Conservation (phyloP, 2,113 vertebrate species). For the Caloenas nicobarica region DNA sequence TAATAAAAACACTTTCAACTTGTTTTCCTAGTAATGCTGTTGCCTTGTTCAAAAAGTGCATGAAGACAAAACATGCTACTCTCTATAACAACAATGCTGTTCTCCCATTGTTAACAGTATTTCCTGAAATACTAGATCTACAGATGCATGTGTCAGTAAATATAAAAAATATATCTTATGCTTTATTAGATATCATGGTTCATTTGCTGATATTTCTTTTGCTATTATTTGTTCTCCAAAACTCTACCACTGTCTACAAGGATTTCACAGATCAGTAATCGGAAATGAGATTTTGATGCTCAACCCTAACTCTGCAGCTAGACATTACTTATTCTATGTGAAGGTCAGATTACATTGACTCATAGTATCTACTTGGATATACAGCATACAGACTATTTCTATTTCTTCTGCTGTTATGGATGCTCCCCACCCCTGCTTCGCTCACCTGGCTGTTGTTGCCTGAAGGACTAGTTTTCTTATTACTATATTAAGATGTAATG, state of each 20-base stretch:
- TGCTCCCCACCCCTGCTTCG: not conserved
- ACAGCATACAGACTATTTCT: not conserved
- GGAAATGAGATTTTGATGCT: conserved; percentile 58
- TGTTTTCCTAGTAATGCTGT: not conserved
- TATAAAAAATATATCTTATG: not conserved
- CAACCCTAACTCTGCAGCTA: not conserved
- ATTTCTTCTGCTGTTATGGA: not conserved
- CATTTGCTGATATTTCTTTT: conserved; percentile 48
- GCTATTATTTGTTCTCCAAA: conserved; percentile 32
- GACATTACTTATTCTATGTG: conserved; percentile 15
- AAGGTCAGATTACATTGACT: conserved; percentile 56
- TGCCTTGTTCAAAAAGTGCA: not conserved
- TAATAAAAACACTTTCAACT: not conserved
- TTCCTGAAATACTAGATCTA: not conserved
- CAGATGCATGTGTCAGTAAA: not conserved
- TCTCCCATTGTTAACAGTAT: not conserved
- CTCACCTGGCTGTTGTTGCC: not conserved
- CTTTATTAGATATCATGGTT: conserved; percentile 6
- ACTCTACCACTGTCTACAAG: not conserved
- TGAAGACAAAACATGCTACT: not conserved
- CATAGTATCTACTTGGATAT: not conserved
- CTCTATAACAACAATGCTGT: not conserved
- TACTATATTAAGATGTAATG: not conserved
- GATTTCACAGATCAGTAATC: conserved; percentile 60
- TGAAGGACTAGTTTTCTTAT: conserved; percentile 6